phyloP scores from a whole-genome alignment of 2,888 invertebrate genomes.

The Alloplasta piceator region DNA sequence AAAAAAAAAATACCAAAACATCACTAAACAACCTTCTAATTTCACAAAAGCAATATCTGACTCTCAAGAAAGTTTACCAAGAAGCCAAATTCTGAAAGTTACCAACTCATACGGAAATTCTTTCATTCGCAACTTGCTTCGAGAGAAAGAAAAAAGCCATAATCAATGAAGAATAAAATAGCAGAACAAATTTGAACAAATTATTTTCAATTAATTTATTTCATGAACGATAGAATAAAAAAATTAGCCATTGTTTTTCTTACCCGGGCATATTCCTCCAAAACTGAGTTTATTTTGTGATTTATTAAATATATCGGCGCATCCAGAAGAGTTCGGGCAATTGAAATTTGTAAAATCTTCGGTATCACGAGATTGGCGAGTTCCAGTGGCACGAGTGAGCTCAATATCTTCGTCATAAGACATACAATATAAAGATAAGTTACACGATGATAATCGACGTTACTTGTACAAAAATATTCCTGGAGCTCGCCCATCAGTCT shows the following conservation, averaged over 20 bases:
- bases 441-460: conserved; percentile 79
- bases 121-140: too few species aligned
- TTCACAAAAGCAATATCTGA: too few species aligned
- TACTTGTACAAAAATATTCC: conserved; percentile 74
- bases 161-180: background rate
- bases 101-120: too few species aligned
- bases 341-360: conserved; percentile 82
- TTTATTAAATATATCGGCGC: conserved; percentile 83
- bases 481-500: conserved; percentile 85
- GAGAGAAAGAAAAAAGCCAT: too few species aligned
- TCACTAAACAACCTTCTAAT: too few species aligned
- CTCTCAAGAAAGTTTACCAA: too few species aligned
- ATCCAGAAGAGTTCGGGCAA: conserved; percentile 83
- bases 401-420: conserved; percentile 81
- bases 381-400: conserved; percentile 82
- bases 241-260: conserved; percentile 51
- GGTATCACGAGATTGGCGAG: conserved; percentile 83
- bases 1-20: too few species aligned
- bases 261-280: conserved; percentile 84
- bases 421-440: conserved; percentile 84
- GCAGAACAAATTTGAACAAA: conserved; percentile 3
- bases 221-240: too few species aligned
- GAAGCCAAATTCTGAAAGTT: too few species aligned
- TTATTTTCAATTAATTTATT: conserved; percentile 18
- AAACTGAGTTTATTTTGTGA: conserved; percentile 81